Base-by-base conservation (phyloP, 1,140 invertebrate species). In the Drosophila kohkoa region DNA sequence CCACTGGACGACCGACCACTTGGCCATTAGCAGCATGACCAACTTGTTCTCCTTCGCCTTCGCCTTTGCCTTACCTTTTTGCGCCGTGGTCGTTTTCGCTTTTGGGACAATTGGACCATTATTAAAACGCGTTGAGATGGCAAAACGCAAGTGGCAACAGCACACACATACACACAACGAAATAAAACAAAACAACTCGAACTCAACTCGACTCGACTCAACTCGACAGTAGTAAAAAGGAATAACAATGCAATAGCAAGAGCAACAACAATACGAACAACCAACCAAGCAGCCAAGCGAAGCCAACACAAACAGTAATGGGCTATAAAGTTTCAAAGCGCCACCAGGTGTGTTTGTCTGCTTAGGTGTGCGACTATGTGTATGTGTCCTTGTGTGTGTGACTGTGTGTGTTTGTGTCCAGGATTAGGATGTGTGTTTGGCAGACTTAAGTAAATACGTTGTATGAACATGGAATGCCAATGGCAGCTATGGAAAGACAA, bases 71-170 rank as follows among this genome's bases (percentile, higher is more conserved):
- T 51, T 43, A 20, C 30, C 10, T 52, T n/a, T 20, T 32, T 32
- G 30, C 30, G 2, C 7, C 32, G 20, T 25, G 25, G 57, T 71
- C 45, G 46, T 60, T 49, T 60, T 51, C 73, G 63, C 75, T 89
- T 85, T 89, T 90, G 83, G 85, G 81, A 89, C 85, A 89, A 89
- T 90, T 79, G 81, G 78, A 79, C 81, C 81, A 89, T 90, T 89
- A 89, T 89, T 88, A 83, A 78, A 89, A 81, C 85, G 86, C 86
- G 85, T 89, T 90, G 81, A 89, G 77, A 85, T 78, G 85, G 85
- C 85, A 90, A 89, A 90, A 81, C 58, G 67, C 77, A 85, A 90
- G 79, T 81, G 78, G 49, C 71, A 79, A 83, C 75, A 82, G 68
- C 6, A 38, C 35, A 25, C 20, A 25, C 3, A 25, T 0, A 25